phyloP scores from a whole-genome alignment of 2,113 vertebrate species.

The Pelobates fuscus region DNA sequence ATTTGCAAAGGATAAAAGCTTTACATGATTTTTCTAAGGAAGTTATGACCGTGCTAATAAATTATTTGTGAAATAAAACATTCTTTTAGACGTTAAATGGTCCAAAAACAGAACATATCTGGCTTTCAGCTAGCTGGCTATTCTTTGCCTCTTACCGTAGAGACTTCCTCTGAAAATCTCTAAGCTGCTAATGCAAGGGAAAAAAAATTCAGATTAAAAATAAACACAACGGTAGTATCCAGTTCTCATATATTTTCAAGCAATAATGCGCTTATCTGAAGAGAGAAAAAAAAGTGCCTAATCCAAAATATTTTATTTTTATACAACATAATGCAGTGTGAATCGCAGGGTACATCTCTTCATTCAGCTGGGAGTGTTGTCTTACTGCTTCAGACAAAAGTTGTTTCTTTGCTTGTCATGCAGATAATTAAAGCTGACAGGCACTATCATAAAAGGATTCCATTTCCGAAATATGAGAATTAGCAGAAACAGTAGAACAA shows the following conservation, averaged over 20 bases:
- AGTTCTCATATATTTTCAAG: neutral
- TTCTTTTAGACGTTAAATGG: neutral
- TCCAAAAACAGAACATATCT: neutral
- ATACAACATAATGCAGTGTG: constrained; percentile 17
- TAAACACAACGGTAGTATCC: neutral
- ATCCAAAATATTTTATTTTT: constrained; percentile 17
- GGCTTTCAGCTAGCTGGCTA: neutral
- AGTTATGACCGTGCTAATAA: neutral
- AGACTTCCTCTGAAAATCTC: neutral
- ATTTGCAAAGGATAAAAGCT: neutral
- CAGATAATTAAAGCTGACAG: constrained; percentile 42
- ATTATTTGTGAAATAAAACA: neutral
- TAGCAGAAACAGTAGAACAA: constrained; percentile 23
- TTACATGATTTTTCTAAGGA: neutral
- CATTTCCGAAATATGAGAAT: constrained; percentile 2
- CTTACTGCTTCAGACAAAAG: constrained; percentile 8
- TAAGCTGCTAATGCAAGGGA: neutral
- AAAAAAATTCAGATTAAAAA: neutral
- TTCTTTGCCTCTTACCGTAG: neutral
- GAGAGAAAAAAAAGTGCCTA: neutral
- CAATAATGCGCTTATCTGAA: constrained; percentile 4
- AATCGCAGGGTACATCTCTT: constrained; percentile 5
- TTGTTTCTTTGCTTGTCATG: constrained; percentile 20
- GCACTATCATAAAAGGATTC: constrained; percentile 24
- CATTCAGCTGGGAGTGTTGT: constrained; percentile 24